Percentiles rank a stretch among this genome's conserved stretches.
phyloP scores from a whole-genome alignment of 1,140 invertebrate species.

The Metopolophium dirhodum region DNA sequence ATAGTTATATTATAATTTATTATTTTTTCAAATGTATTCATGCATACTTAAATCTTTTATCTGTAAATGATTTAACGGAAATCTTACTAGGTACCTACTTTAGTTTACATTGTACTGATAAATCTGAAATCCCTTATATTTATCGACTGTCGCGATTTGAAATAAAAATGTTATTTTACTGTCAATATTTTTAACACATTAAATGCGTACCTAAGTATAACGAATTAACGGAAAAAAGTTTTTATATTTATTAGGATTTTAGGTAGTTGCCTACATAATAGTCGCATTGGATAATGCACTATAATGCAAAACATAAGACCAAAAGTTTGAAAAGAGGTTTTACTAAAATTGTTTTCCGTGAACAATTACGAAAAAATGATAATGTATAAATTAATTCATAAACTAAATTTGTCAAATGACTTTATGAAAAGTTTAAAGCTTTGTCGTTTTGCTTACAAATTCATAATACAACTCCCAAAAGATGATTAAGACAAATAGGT shows the following conservation, averaged over 20 bases:
- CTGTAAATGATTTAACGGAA: not conserved
- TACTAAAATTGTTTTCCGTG: not conserved
- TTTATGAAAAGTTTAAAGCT: not conserved
- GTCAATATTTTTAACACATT: not conserved
- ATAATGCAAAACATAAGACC: not conserved
- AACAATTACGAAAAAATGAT: not conserved
- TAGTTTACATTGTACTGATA: not conserved
- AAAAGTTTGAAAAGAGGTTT: constrained; percentile 9
- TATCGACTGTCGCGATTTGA: not conserved
- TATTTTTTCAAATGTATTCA: not conserved
- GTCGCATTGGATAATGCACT: not conserved
- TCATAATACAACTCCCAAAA: not conserved
- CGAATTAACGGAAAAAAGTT: not conserved
- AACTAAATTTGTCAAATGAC: not conserved
- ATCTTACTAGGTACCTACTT: not conserved
- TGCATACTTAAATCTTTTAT: not conserved
- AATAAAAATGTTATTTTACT: not conserved
- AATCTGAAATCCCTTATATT: not conserved
- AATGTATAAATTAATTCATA: constrained; percentile 3
- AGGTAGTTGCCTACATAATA: not conserved
- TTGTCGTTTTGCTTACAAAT: not conserved
- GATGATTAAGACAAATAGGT: constrained; percentile 31
- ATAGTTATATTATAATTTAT: not conserved
- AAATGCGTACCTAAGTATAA: not conserved
- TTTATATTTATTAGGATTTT: not conserved